phyloP scores from a whole-genome alignment of 92 coral and sea anemone species.

The Porites cylindrica region DNA sequence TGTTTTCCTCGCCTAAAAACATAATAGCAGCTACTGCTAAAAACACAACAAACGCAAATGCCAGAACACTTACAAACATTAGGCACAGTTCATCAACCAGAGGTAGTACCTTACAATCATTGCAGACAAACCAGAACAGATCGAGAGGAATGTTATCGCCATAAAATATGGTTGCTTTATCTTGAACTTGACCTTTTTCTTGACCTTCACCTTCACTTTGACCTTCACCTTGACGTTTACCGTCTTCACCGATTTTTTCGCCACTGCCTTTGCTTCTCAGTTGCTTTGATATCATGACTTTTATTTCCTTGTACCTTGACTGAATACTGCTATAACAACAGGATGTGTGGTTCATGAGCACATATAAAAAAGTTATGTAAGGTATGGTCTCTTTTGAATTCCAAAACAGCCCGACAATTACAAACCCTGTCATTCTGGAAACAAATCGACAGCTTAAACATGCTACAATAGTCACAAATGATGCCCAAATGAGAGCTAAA shows the following conservation, averaged over 20 bases:
- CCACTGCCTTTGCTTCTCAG: neutral
- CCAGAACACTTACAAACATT: neutral
- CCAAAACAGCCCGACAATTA: neutral
- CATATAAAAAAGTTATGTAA: neutral
- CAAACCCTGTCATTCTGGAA: neutral
- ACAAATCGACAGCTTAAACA: neutral
- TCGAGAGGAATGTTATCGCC: neutral
- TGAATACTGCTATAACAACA: neutral
- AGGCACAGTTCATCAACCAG: neutral
- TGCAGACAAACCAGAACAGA: conserved; percentile 17
- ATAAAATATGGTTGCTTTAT: neutral
- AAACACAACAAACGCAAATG: neutral
- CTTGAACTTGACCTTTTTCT: neutral
- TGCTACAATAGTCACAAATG: neutral
- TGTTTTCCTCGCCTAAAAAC: conserved; percentile 3
- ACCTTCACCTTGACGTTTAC: too few species aligned
- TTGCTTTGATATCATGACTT: neutral
- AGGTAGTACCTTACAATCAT: neutral
- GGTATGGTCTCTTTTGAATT: neutral
- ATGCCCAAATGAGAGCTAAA: neutral
- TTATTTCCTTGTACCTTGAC: neutral
- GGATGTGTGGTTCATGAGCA: neutral
- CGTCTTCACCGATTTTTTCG: too few species aligned
- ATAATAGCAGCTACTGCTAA: neutral
- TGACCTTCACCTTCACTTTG: too few species aligned